Evolutionary conservation across 1,140 invertebrate genomes (phyloP).

Genomic region (Pogonomyrmex barbatus): DNA sequence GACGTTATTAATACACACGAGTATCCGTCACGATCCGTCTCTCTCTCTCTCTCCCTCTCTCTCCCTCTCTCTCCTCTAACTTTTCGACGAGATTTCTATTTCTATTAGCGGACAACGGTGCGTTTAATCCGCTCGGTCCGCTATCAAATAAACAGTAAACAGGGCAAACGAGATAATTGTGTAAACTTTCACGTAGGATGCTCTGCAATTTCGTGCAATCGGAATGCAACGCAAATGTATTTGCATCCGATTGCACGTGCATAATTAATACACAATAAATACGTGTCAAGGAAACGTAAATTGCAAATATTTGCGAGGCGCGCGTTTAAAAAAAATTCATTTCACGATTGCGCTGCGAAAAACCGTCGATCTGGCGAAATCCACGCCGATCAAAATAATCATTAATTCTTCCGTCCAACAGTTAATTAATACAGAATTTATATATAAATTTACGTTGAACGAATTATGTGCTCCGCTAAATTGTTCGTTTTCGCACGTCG

Average conservation of each 20-base stretch:
- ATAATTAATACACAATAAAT: not conserved
- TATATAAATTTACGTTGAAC: not conserved
- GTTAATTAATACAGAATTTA: constrained; percentile 11
- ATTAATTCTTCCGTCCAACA: not conserved
- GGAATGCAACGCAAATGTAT: constrained; percentile 1
- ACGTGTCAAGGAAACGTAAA: constrained; percentile 8
- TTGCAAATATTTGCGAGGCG: not conserved
- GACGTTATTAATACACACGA: not conserved
- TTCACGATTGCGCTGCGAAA: not conserved
- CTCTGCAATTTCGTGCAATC: not conserved
- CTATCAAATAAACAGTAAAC: not conserved
- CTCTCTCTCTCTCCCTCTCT: no score
- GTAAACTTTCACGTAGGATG: not conserved
- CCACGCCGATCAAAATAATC: not conserved
- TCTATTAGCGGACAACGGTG: not conserved
- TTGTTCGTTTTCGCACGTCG: not conserved
- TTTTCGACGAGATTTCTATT: not conserved
- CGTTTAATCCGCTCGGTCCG: not conserved
- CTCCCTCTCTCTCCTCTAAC: no score
- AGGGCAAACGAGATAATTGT: not conserved
- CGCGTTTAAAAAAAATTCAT: not conserved
- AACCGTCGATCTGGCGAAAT: not conserved
- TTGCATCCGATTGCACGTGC: not conserved
- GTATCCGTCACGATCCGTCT: not conserved
- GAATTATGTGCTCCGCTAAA: not conserved